Conservation (phyloP, 2,888 invertebrate species). For the Apoderus coryli region DNA sequence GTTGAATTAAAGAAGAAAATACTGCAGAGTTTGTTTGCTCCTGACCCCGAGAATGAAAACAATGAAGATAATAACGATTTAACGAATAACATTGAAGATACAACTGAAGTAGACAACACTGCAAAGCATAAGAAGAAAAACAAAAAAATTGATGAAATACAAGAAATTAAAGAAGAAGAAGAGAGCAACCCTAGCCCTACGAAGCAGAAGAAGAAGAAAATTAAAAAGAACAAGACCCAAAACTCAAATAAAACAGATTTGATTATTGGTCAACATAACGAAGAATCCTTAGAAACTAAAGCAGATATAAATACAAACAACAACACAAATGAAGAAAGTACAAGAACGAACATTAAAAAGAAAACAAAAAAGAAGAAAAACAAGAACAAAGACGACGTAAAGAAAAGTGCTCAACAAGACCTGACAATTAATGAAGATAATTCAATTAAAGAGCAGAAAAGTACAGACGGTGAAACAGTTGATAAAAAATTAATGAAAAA, state of each 20-base stretch:
- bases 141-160: slow-evolving; percentile 16
- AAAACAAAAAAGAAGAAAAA: background rate
- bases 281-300: slow-evolving; percentile 9
- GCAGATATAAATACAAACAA: slow-evolving; percentile 5
- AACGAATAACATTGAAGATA: slow-evolving; percentile 10
- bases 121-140: slow-evolving; percentile 11
- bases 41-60: slow-evolving; percentile 21
- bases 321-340: background rate
- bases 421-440: slow-evolving; percentile 9
- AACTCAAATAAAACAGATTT: too few species aligned
- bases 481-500: slow-evolving; percentile 6
- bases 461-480: slow-evolving; percentile 15
- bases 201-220: slow-evolving; percentile 10
- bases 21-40: slow-evolving; percentile 59
- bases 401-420: slow-evolving; percentile 11
- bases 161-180: slow-evolving; percentile 12
- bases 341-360: background rate
- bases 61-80: slow-evolving; percentile 11
- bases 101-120: slow-evolving; percentile 6
- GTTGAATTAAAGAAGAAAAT: slow-evolving; percentile 60
- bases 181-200: slow-evolving; percentile 9
- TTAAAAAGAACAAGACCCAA: too few species aligned
- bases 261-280: slow-evolving; percentile 10
- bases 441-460: slow-evolving; percentile 17
- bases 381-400: slow-evolving; percentile 13